Conservation (phyloP, 2,797 vertebrate species). For the Columba guinea region DNA sequence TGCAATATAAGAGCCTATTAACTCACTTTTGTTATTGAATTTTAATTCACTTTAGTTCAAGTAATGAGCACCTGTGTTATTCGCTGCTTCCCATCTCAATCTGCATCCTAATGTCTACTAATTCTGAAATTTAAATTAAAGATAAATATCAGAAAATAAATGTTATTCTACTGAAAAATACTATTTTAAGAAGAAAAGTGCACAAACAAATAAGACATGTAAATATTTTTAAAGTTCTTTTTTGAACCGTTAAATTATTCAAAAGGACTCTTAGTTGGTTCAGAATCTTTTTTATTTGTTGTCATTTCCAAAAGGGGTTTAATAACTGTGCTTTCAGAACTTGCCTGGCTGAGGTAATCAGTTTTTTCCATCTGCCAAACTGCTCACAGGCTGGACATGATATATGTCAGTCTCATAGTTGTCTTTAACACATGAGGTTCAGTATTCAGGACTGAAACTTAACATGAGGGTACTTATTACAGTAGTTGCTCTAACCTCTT, state of each 20-base stretch:
- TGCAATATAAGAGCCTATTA: slow-evolving; percentile 44
- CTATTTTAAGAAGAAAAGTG: not conserved
- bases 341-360: not conserved
- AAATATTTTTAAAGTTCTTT: not conserved
- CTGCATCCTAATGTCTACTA: not conserved
- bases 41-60: not conserved
- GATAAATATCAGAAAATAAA: not conserved
- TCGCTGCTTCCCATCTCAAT: slow-evolving; percentile 12
- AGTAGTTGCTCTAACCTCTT: not conserved
- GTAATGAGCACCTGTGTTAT: slow-evolving; percentile 18
- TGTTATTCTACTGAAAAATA: not conserved
- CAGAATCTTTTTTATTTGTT: not conserved
- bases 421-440: not conserved
- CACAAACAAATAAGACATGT: not conserved
- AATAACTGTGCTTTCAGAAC: not conserved
- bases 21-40: slow-evolving; percentile 42
- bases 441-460: not conserved
- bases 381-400: not conserved
- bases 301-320: not conserved
- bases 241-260: not conserved
- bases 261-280: not conserved
- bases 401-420: not conserved
- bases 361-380: not conserved
- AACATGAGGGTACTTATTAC: not conserved
- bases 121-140: not conserved